Evolutionary conservation across 2,888 invertebrate genomes (phyloP), one percentile per base, ranked within the genome.

Genomic region (Drosophila tripunctata): DNA sequence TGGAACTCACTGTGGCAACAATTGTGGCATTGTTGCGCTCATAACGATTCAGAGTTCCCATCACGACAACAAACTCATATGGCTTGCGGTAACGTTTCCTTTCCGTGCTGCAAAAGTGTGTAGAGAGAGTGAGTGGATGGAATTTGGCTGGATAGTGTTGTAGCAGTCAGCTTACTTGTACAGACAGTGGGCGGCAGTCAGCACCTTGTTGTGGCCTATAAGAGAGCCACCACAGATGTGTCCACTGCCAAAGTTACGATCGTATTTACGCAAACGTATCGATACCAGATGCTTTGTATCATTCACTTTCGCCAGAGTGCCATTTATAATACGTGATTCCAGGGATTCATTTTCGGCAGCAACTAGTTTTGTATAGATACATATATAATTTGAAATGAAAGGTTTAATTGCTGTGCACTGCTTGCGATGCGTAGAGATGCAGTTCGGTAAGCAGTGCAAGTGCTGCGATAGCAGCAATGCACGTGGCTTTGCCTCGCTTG

Each of bases 171-270:
- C 87, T 89, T 50, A 90, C 90, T 90, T 84, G 67, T 83, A 90
- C 6, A 90, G 66, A 19, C 90, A 90, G 47, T 90, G 90, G 2
- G 90, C 91, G 0, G 90, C 91, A 10, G 90, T 90, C 6, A 91
- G 54, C 2, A 90, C 90, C 70, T 89, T 90, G 30, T 72, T 88
- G n/a, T 63, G 66, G 0, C 84, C 87, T 8, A 90, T 89, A 2
- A 90, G 65, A 0, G 90, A 77, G 2, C 90, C 90, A 0, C 90
- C 90, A 48, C 90, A 90, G 19, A 90, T 79, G 64, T 90, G 91
- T 0, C 90, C 91, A 33, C 58, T 73, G 7, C 90, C 90, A 58
- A 90, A 90, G 31, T 64, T 74, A 1, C 62, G 65, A 5, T 91
- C 90, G 14, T 75, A 71, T 6, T 63, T 68, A 21, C 74, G 79